Base-by-base conservation (phyloP, 2,888 invertebrate genomes). In the Plebejus anna region DNA sequence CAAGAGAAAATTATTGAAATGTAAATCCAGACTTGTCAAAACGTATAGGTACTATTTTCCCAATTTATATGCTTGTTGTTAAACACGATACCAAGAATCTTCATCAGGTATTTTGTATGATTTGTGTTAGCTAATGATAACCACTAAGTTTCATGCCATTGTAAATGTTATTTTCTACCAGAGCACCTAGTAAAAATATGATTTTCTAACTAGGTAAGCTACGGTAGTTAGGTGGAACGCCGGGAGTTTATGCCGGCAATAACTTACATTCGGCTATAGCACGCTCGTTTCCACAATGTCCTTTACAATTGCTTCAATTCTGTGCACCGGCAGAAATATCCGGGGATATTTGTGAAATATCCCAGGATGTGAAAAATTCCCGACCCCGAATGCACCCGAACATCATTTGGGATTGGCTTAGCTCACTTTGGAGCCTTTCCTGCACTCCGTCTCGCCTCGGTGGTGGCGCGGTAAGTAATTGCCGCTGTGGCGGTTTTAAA, bases 391-490 rank as follows among this genome's bases (percentile, higher is more conserved):
- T 59, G 70, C 75, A 22, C 75, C 38, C 71, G 76, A 87, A 87
- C 85, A 86, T 87, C 86, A 83, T 86, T 85, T 82, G 83, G 86
- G 87, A 88, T 88, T 88, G 87, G 87, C 87, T 87, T 81, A 81
- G 83, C 82, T 85, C 85, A 83, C 85, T 87, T 85, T 84, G 85
- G 81, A 84, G 83, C 83, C 85, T 85, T 84, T 88, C 87, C 88
- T 87, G 88, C 87, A 87, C 87, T 89, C 84, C 81, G 82, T 82
- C 80, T 75, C 81, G 83, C 80, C 80, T 79, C 80, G 83, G 79
- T 83, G 78, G 79, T 76, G 78, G 78, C 78, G 79, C 77, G 77
- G 81, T 81, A 81, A 82, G 81, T 80, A 79, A 76, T 71, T 66
- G 75, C 75, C 76, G 55, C 77, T 75, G 77, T 66, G 66, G 32